A percentile compares a stretch with the other conserved stretches of the same genome.
Conservation (phyloP, 2,888 invertebrate genomes). For the Apomyelois bistriatella region DNA sequence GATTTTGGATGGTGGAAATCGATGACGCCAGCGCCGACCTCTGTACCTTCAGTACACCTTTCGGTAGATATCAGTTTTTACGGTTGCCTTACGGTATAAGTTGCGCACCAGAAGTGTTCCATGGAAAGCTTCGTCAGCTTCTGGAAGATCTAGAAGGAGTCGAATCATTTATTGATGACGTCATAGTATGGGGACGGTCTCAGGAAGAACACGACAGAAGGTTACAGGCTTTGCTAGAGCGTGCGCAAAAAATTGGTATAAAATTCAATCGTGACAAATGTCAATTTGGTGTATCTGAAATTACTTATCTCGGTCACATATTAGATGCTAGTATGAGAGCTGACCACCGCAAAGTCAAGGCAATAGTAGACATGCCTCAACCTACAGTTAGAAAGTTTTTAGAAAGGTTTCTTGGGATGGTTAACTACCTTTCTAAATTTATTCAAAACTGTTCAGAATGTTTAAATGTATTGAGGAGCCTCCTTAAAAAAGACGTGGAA, state of each 20-base stretch:
- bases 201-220: background rate
- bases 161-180: background rate
- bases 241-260: background rate
- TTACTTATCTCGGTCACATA: constrained; percentile 15
- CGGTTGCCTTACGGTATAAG: background rate
- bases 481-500: constrained; percentile 15
- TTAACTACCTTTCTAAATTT: constrained; percentile 18
- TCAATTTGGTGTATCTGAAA: constrained; percentile 6
- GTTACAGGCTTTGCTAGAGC: background rate
- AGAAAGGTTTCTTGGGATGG: constrained; percentile 20
- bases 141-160: constrained; percentile 2
- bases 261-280: background rate
- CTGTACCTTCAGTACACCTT: background rate
- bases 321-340: constrained; percentile 16
- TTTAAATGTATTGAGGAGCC: constrained; percentile 11
- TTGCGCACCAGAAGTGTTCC: background rate
- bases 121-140: background rate
- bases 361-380: constrained; percentile 17
- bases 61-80: background rate
- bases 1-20: background rate
- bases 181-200: background rate
- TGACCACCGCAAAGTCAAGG: constrained; percentile 16
- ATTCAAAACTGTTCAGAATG: constrained; percentile 18
- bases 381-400: constrained; percentile 13
- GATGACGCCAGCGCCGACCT: background rate